phyloP scores from a whole-genome alignment of 1,140 invertebrate genomes.

The Charaxes varanes region DNA sequence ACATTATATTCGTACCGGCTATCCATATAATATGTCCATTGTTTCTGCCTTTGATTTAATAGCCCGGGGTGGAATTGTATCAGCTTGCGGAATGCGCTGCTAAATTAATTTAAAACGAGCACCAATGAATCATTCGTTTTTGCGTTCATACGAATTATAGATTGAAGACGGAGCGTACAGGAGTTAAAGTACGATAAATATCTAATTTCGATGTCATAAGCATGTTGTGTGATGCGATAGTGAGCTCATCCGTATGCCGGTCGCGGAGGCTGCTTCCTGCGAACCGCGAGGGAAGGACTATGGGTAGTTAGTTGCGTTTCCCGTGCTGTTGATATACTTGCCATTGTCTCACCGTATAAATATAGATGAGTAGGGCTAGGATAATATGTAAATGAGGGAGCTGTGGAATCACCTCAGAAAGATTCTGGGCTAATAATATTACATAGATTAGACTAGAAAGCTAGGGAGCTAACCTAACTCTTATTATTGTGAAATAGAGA shows the following conservation, averaged over 20 bases:
- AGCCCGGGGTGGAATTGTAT: conserved; percentile 42
- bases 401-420: too few relatives aligned
- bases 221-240: too few relatives aligned
- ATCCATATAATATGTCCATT: conserved; percentile 67
- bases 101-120: conserved; percentile 50
- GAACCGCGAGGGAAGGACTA: conserved; percentile 30
- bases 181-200: conserved; percentile 28
- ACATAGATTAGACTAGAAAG: too few relatives aligned
- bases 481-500: too few relatives aligned
- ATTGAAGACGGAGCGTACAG: conserved; percentile 20
- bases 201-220: too few relatives aligned
- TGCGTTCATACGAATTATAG: conserved; percentile 32
- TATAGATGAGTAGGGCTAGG: conserved; percentile 11
- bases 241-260: conserved; percentile 61
- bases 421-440: too few relatives aligned
- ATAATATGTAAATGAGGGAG: conserved; percentile 14
- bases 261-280: conserved; percentile 60
- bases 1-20: conserved; percentile 62
- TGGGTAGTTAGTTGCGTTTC: conserved; percentile 31
- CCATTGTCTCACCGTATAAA: conserved; percentile 25
- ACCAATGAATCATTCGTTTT: conserved; percentile 31
- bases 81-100: conserved; percentile 33
- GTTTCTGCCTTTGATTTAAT: conserved; percentile 56
- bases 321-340: conserved; percentile 21
- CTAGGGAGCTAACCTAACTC: too few relatives aligned